These are phyloP conservation scores for Chrysaora quinquecirrha DNA, from an alignment of 30 jellyfish, hydroid and myxozoan species.

Conservation along the genomic window DNA sequence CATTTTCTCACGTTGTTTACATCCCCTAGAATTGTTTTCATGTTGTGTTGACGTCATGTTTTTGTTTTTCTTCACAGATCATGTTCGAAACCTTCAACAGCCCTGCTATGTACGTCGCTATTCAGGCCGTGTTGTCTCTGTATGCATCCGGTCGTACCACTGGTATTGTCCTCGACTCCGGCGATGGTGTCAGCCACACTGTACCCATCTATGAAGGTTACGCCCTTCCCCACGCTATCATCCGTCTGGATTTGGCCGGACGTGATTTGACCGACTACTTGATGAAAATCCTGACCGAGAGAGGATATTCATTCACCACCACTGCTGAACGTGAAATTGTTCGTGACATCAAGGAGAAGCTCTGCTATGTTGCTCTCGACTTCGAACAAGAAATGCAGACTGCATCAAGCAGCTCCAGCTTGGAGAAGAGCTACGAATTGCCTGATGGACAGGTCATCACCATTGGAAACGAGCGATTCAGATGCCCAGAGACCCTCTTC, in stretches of 20 bases:
- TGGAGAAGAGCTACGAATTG: slow-evolving; percentile 99
- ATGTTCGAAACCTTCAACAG: slow-evolving; percentile 99
- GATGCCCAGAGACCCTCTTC: slow-evolving; percentile 99
- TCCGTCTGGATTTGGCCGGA: slow-evolving; percentile 99
- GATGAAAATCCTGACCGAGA: slow-evolving; percentile 99
- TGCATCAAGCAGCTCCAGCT: slow-evolving; percentile 99
- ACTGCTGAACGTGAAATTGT: slow-evolving; percentile 99
- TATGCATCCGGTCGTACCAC: slow-evolving; percentile 99
- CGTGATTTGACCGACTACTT: slow-evolving; percentile 99
- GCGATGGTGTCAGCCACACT: slow-evolving; percentile 99
- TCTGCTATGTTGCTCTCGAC: slow-evolving; percentile 99
- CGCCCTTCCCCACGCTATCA: slow-evolving; percentile 99
- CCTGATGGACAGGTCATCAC: slow-evolving; percentile 99
- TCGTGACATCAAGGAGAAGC: slow-evolving; percentile 99
- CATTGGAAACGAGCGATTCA: slow-evolving; percentile 99
- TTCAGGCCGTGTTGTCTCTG: slow-evolving; percentile 99
- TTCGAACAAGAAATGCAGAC: slow-evolving; percentile 99
- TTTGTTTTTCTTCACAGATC: slow-evolving; percentile 49
- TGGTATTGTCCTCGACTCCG: slow-evolving; percentile 99
- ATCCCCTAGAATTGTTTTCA: too few relatives aligned
- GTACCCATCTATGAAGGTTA: slow-evolving; percentile 99
- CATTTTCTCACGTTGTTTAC: too few relatives aligned
- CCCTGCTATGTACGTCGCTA: slow-evolving; percentile 99
- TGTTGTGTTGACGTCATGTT: too few relatives aligned
- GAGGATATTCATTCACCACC: slow-evolving; percentile 99